Conservation (phyloP, 2,797 vertebrate species). For the Catamblyrhynchus diadema region DNA sequence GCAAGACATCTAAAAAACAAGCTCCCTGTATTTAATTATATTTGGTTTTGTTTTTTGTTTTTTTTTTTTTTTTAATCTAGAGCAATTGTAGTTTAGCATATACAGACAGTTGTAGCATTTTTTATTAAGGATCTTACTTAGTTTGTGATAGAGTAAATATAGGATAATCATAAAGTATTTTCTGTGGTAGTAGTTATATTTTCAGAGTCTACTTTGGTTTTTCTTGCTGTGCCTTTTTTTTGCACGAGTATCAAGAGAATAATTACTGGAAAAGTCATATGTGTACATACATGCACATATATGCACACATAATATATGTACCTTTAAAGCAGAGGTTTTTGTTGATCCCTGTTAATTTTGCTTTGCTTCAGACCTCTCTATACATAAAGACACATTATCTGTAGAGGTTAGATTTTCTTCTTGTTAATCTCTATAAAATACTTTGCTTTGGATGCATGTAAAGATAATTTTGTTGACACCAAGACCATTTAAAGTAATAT, state of each 20-base stretch:
- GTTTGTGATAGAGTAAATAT: neutral
- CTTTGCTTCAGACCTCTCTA: neutral
- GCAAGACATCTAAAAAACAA: neutral
- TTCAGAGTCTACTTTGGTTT: neutral
- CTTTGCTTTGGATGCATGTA: neutral
- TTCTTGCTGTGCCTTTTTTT: neutral
- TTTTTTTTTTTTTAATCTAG: neutral
- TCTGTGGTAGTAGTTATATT: neutral
- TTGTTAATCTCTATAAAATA: neutral
- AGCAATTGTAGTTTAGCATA: neutral
- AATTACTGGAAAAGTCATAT: neutral
- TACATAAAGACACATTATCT: neutral
- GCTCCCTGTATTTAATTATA: neutral
- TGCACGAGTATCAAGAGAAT: neutral
- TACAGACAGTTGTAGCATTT: fast-evolving
- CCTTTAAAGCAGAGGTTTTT: neutral
- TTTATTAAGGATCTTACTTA: neutral
- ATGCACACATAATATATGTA: neutral
- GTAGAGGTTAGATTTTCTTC: no score
- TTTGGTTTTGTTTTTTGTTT: no score
- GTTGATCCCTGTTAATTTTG: neutral
- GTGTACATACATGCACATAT: fast-evolving
- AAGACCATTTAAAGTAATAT: neutral
- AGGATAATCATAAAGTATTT: neutral
- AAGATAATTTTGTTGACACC: neutral